Evolutionary conservation across 2,113 vertebrate genomes (phyloP), one percentile per base, ranked within the genome.

Genomic region (Polyodon spathula): DNA sequence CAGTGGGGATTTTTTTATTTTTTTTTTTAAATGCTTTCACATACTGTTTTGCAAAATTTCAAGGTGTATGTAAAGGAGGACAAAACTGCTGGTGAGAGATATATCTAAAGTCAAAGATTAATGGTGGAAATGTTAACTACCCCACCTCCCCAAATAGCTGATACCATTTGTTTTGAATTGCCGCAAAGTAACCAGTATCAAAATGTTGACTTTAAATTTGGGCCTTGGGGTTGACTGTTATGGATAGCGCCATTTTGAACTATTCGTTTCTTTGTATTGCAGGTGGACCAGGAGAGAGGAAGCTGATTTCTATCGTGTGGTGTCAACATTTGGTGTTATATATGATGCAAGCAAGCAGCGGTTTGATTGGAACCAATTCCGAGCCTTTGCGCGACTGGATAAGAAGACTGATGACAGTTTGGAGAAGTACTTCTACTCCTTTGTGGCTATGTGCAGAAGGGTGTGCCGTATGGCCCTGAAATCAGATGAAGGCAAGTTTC

Each of bases 221-320:
- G 27, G 27, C 2, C 27, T 27, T 2, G 27, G 27, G 27, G 15
- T 12, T 46, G 48, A 40, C 10, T 9, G 14, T 43, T 63, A 7
- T 10, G 7, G 5, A 51, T 39, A 55, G 41, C 14, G 60, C 6
- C 17, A 15, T 1, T 14, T 6, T 60, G 5, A 3, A 5, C 12
- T n/a, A n/a, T 1, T 27, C 3, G 44, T 37, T 42, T 40, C 11
- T 37, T 41, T 59, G 27, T 44, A 14, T 48, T 58, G 16, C 66
- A 99, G 96, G 65, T 99, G 96, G 96, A 99, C 96, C 0, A 90
- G 96, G 60, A 89, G 96, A 63, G 96, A 99, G 75, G 96, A 99
- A 73, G 95, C 96, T 0, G 96, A 99, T 71, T 99, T 99, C 79
- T 99, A 99, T 68, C 93, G 96, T 0, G 94, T 99, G 8, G 93